These are phyloP conservation scores for Hirudo medicinalis DNA, from an alignment of 1,140 invertebrate species.

Conservation along the genomic window DNA sequence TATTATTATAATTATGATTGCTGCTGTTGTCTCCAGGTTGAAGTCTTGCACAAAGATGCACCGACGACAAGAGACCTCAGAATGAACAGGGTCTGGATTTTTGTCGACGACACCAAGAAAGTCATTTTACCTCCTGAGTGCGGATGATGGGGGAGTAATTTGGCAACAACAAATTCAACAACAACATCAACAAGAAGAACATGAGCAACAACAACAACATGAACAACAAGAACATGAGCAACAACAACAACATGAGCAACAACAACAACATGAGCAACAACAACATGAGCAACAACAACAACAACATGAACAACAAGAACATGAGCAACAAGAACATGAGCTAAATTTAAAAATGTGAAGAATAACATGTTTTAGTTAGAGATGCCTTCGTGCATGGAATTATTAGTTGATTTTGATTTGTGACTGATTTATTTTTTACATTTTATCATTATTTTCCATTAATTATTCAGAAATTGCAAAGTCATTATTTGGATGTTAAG, in stretches of 20 bases:
- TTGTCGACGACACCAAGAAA: neutral
- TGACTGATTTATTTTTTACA: too few species aligned
- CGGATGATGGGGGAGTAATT: neutral
- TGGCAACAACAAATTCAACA: neutral
- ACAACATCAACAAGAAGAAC: neutral
- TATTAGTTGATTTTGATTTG: too few species aligned
- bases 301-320: too few species aligned
- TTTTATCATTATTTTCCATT: too few species aligned
- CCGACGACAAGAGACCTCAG: constrained; percentile 3
- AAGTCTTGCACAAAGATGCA: constrained; percentile 8
- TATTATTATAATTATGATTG: neutral
- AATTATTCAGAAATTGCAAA: too few species aligned
- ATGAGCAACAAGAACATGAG: too few species aligned
- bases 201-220: neutral
- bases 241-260: neutral
- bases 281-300: neutral
- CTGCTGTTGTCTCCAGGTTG: neutral
- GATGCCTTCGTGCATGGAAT: too few species aligned
- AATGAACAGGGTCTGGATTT: neutral
- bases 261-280: neutral
- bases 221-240: neutral
- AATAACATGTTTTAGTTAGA: too few species aligned
- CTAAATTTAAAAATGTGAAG: too few species aligned
- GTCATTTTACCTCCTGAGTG: neutral
- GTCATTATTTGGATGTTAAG: too few species aligned